A percentile compares a stretch with the other conserved stretches of the same genome.
Evolutionary conservation across 2,113 vertebrate genomes (phyloP).

Genomic region (Datnioides undecimradiatus): DNA sequence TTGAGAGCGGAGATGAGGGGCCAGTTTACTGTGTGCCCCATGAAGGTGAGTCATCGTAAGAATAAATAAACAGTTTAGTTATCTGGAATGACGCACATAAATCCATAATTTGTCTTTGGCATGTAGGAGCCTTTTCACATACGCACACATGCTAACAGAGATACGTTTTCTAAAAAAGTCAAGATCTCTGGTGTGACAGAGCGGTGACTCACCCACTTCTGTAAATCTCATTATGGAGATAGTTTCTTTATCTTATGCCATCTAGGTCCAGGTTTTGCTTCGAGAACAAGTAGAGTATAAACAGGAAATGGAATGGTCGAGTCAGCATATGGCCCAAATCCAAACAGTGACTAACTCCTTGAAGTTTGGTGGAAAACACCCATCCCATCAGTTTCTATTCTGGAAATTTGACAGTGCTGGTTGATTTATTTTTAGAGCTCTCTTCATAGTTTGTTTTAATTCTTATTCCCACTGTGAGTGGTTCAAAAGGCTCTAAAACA

Average conservation of each 20-base stretch:
- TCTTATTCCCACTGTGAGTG: slow-evolving; percentile 7
- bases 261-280: slow-evolving; percentile 55
- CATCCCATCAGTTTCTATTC: slow-evolving; percentile 51
- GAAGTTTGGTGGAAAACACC: slow-evolving; percentile 54
- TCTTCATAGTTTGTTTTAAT: not conserved
- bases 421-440: slow-evolving; percentile 4
- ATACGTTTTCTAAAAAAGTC: not conserved
- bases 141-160: slow-evolving; percentile 1
- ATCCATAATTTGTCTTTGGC: slow-evolving; percentile 42
- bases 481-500: slow-evolving; percentile 35
- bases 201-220: slow-evolving; percentile 58
- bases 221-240: slow-evolving; percentile 64
- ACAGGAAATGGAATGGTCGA: slow-evolving; percentile 80
- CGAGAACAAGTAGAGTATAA: slow-evolving; percentile 60
- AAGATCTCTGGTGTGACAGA: slow-evolving; percentile 3
- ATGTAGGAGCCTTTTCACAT: not conserved
- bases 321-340: slow-evolving; percentile 72
- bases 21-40: slow-evolving; percentile 96
- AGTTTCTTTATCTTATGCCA: slow-evolving; percentile 63
- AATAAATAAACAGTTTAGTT: slow-evolving; percentile 60
- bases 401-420: slow-evolving; percentile 30
- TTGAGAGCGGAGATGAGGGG: slow-evolving; percentile 94
- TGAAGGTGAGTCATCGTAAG: slow-evolving; percentile 86
- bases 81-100: slow-evolving; percentile 47
- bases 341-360: slow-evolving; percentile 76